These are phyloP conservation scores for Euwallacea fornicatus DNA, from an alignment of 1,140 invertebrate species.

Conservation along the genomic window DNA sequence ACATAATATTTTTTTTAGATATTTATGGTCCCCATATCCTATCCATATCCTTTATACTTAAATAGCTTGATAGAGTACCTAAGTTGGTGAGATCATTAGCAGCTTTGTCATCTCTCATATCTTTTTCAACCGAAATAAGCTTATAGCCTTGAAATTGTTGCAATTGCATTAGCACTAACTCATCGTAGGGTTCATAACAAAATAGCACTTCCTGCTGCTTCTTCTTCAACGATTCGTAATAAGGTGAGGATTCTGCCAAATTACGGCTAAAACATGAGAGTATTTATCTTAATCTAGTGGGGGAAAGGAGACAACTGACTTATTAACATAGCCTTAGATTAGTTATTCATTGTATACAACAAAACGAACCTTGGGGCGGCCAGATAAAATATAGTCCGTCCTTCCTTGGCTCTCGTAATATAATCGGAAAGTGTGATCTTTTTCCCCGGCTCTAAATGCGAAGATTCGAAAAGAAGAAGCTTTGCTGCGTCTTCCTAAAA, in stretches of 20 bases:
- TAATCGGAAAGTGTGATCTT: conserved; percentile 87
- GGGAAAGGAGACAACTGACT: background rate
- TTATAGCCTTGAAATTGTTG: conserved; percentile 78
- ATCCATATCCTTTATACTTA: no score
- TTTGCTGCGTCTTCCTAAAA: conserved; percentile 88
- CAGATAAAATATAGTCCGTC: conserved; percentile 89
- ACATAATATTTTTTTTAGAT: no score
- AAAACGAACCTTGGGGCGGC: conserved; percentile 80
- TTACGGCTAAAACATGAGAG: conserved; percentile 68
- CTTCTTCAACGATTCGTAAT: conserved; percentile 89
- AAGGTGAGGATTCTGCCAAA: conserved; percentile 90
- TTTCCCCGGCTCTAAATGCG: conserved; percentile 70
- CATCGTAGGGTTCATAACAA: conserved; percentile 95
- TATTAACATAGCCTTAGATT: background rate
- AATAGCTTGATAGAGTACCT: conserved; percentile 37
- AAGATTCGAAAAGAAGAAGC: conserved; percentile 91
- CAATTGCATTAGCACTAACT: conserved; percentile 90
- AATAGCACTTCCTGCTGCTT: conserved; percentile 91
- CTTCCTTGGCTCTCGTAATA: conserved; percentile 66
- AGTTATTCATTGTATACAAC: background rate
- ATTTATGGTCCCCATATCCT: no score
- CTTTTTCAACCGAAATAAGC: conserved; percentile 91
- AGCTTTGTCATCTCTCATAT: conserved; percentile 76
- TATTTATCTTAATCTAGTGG: background rate
- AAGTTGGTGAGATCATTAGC: conserved; percentile 61